phyloP scores from a whole-genome alignment of 2,888 invertebrate species.

The Epinotia bilunana region DNA sequence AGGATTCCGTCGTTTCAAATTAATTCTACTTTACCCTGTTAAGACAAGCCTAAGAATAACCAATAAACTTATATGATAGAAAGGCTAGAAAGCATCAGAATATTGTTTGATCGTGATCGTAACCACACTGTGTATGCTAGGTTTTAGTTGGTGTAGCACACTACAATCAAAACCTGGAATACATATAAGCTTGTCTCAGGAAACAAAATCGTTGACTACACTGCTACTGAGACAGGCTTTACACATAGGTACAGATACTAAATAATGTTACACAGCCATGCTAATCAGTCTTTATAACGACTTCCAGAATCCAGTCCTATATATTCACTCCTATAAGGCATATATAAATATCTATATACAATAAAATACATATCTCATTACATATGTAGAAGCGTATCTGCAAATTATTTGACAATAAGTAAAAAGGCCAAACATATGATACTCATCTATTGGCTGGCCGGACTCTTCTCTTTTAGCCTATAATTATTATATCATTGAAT shows the following conservation, averaged over 20 bases:
- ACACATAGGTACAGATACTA: background rate
- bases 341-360: background rate
- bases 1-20: background rate
- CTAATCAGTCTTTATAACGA: background rate
- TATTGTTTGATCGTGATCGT: background rate
- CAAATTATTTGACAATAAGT: slow-evolving; percentile 3
- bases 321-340: background rate
- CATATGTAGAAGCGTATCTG: slow-evolving; percentile 10
- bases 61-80: too few relatives aligned
- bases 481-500: too few relatives aligned
- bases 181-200: slow-evolving; percentile 1
- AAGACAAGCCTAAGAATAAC: too few relatives aligned
- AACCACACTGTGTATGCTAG: background rate
- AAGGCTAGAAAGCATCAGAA: background rate
- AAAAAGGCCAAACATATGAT: slow-evolving; percentile 1
- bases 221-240: background rate
- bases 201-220: background rate
- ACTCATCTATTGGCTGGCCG: background rate
- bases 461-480: too few relatives aligned
- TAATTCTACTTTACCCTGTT: background rate
- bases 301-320: background rate
- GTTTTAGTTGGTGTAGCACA: background rate
- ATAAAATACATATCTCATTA: background rate
- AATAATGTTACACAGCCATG: slow-evolving; percentile 4
- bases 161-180: slow-evolving; percentile 2